Evolutionary conservation across 2,888 invertebrate species (phyloP).

Genomic region (Tetropium fuscum): DNA sequence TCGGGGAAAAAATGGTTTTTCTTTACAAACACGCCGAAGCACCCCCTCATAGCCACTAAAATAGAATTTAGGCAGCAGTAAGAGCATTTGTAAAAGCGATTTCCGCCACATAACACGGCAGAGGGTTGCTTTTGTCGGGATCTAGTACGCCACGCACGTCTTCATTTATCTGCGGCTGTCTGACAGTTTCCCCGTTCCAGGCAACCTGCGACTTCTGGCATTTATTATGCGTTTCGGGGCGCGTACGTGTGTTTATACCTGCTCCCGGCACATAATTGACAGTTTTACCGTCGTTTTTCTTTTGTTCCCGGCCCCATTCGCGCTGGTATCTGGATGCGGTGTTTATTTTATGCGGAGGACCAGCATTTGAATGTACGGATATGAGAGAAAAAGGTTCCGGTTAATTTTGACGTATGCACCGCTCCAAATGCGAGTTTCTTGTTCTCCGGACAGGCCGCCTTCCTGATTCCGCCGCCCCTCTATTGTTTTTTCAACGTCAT

Average conservation of each 20-base stretch:
- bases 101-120: conserved; percentile 11
- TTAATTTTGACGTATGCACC: conserved; percentile 45
- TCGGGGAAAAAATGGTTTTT: conserved; percentile 18
- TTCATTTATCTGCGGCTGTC: conserved; percentile 55
- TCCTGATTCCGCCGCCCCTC: no score
- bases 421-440: conserved; percentile 30
- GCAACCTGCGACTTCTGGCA: conserved; percentile 22
- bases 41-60: neutral
- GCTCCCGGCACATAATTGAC: conserved; percentile 17
- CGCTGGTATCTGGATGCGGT: conserved; percentile 25
- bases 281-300: conserved; percentile 16
- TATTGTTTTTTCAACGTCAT: no score
- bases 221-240: conserved; percentile 5
- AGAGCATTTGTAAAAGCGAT: conserved; percentile 7
- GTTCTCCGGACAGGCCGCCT: conserved; percentile 20
- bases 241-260: conserved; percentile 3
- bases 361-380: conserved; percentile 41
- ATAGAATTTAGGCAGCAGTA: conserved; percentile 13
- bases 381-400: conserved; percentile 38
- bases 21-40: conserved; percentile 3
- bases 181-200: conserved; percentile 33
- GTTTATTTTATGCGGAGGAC: conserved; percentile 33
- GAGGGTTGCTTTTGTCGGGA: conserved; percentile 26
- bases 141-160: conserved; percentile 52
- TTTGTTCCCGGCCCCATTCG: conserved; percentile 16